Base-by-base conservation (phyloP, 2,113 vertebrate species). In the Melanerpes formicivorus region DNA sequence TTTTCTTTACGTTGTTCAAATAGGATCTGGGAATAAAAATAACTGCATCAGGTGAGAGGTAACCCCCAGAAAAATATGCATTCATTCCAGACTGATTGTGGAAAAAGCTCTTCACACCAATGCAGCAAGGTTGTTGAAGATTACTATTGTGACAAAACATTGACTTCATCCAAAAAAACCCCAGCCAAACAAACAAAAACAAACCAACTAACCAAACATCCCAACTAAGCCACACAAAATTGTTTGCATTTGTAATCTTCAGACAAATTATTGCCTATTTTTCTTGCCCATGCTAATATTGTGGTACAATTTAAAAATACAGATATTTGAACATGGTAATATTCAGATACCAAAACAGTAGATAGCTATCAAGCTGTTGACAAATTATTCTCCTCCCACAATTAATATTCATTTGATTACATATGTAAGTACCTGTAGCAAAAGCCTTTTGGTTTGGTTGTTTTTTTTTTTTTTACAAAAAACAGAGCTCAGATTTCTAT, bases 1-100 rank as follows among this genome's bases (percentile, higher is more conserved):
- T 55, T 88, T 30, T 29, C 26, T 63, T 75, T 63, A 30, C 21
- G 27, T 46, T 34, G 27, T 94, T 90, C 42, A 79, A 11, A 76
- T 52, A 74, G 18, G 14, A 21, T 78, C 40, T 88, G 26, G 19
- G 18, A 96, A 95, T 94, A 75, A 90, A 94, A 85, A 50, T 26
- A 91, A 80, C 62, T 32, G n/a, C 30, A 84, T 76, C 4, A 75
- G 93, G 75, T 73, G 42, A 91, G 73, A 95, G 80, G 75, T 70
- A 62, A 70, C 11, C 46, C 88, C 52, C 50, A 87, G 87, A 95
- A 86, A 62, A 83, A 67, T 40, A 77, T 18, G 25, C 48, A 65
- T 60, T 90, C 48, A 32, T 46, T 82, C n/a, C 44, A 74, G 75
- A 79, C 14, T n/a, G 75, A 80, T 37, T 22, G 66, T 42, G 93